Evolutionary conservation across 2,797 vertebrate genomes (phyloP).

Genomic region (Falco berigora): DNA sequence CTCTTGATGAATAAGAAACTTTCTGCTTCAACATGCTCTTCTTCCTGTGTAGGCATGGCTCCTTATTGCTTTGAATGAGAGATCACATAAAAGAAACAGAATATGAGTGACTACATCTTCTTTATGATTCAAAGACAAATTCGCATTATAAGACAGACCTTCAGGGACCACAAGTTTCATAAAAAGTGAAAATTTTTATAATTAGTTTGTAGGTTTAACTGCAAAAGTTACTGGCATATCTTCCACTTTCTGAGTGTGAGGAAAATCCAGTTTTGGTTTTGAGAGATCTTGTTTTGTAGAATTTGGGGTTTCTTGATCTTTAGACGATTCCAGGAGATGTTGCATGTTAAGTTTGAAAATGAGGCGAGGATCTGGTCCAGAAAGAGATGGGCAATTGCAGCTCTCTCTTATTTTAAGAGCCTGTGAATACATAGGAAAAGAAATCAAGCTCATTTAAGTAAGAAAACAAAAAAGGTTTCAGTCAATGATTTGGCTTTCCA

Average conservation of each 20-base stretch:
- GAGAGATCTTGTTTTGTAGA: neutral
- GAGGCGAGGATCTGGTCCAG: slow-evolving; percentile 81
- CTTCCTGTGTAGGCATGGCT: neutral
- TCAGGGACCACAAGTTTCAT: neutral
- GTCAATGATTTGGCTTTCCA: neutral
- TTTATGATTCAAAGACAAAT: slow-evolving; percentile 7
- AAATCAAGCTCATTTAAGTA: slow-evolving; percentile 2
- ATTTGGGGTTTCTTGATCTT: slow-evolving; percentile 19
- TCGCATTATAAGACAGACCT: neutral
- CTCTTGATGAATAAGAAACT: slow-evolving; percentile 42
- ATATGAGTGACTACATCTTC: neutral
- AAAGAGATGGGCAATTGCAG: slow-evolving; percentile 85
- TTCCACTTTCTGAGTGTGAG: slow-evolving; percentile 55
- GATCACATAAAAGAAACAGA: neutral
- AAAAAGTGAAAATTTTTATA: neutral
- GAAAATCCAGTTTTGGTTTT: slow-evolving; percentile 52
- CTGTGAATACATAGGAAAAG: slow-evolving; percentile 73
- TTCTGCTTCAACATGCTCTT: neutral
- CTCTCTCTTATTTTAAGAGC: slow-evolving; percentile 86
- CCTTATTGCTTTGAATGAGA: slow-evolving; percentile 16
- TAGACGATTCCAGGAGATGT: slow-evolving; percentile 70
- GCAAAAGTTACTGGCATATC: slow-evolving; percentile 58
- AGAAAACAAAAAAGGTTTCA: neutral
- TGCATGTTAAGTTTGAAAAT: slow-evolving; percentile 79
- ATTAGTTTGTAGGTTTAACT: slow-evolving; percentile 52